A percentile compares a stretch with the other conserved stretches of the same genome.
phyloP scores from a whole-genome alignment of 2,888 invertebrate genomes.

The Rhingia campestris region DNA sequence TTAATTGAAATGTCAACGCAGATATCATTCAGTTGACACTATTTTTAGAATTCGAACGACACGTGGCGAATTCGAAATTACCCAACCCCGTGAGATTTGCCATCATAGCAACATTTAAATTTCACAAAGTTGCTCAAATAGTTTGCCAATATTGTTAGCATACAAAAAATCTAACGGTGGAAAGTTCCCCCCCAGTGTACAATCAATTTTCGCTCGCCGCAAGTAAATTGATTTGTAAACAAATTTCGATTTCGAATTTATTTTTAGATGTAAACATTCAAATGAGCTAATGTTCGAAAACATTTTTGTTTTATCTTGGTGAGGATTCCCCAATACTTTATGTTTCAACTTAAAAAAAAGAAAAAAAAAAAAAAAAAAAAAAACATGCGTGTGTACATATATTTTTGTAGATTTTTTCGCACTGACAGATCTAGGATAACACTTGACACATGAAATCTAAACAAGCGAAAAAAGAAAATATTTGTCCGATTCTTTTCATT shows the following conservation, averaged over 20 bases:
- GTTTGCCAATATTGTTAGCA: background rate
- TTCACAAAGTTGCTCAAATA: background rate
- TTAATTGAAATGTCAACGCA: constrained; percentile 5
- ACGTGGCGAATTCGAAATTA: background rate
- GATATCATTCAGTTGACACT: background rate
- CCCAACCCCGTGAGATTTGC: background rate
- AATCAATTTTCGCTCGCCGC: background rate
- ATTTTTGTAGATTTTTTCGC: background rate
- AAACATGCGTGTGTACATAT: constrained; percentile 3
- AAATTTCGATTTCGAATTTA: constrained; percentile 21
- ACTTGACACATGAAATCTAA: constrained; percentile 38
- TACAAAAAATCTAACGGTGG: background rate
- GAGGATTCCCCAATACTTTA: background rate
- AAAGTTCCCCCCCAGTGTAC: background rate
- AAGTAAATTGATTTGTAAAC: constrained; percentile 30
- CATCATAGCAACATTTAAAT: background rate
- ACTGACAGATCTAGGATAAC: constrained; percentile 36
- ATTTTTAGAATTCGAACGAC: background rate
- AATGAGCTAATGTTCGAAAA: constrained; percentile 2
- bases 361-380: no score
- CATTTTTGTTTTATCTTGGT: constrained; percentile 4
- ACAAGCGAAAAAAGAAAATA: constrained; percentile 9
- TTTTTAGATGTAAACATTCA: constrained; percentile 40
- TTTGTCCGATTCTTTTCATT: constrained; percentile 3
- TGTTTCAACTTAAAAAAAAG: no score